Evolutionary conservation across 1,140 invertebrate species (phyloP), one percentile per base, ranked within the genome.

Genomic region (Drosophila lowei): DNA sequence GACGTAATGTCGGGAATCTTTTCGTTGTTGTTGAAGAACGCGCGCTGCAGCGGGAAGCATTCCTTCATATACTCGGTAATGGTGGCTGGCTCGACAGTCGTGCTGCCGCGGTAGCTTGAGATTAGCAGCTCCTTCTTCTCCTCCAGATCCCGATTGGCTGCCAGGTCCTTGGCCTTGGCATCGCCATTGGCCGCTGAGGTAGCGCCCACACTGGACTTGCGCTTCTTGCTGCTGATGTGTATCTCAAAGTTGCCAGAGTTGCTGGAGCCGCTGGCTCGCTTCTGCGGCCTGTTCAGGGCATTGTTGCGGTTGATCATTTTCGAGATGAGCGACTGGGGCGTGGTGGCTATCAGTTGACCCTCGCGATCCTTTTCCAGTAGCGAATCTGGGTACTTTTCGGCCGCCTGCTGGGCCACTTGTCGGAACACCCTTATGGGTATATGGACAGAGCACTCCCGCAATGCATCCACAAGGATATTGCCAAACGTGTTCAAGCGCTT

Each of bases 271-370:
- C 60, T 49, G 34, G 78, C 46, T 2, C 83, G 84, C 23, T 88
- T 88, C 6, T 77, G 85, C 41, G 84, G 68, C 65, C 77, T 66
- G 47, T 89, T 89, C 0, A 89, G 52, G 0, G 77, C 59, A 64
- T 89, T 89, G 16, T 89, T 89, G 0, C 85, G 68, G 52, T 89
- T 89, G 13, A 89, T 84, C 84, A 89, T 89, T 52, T 89, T 89
- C 1, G 84, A 89, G 38, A 89, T 89, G 5, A 89, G 57, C 18
- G 84, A 73, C 34, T 84, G 84, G 15, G 84, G 84, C 5, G 84
- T 84, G n/a, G 79, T 84, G 34, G 84, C 79, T 28, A 89, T 83
- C n/a, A 79, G 57, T 48, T 89, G 84, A 1, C 84, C 85, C 21
- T 89, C 84, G 2, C 85, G 73, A 72, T 89, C 84, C 60, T 89